phyloP scores from a whole-genome alignment of 2,888 invertebrate species.

The Ariolimax columbianus region DNA sequence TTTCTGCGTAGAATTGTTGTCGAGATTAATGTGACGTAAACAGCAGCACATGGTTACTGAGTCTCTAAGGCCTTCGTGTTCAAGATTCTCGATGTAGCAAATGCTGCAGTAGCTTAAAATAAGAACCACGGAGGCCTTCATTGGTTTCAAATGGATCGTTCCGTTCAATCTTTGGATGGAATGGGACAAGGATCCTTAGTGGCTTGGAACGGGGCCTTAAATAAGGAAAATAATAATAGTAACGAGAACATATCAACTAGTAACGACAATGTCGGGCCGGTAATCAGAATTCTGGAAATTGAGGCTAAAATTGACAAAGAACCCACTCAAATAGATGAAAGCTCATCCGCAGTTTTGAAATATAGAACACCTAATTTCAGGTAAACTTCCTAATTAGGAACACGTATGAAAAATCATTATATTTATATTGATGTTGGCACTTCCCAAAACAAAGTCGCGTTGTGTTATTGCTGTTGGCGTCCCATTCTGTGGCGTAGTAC shows the following conservation, averaged over 20 bases:
- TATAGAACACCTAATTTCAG: conserved; percentile 77
- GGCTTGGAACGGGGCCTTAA: conserved; percentile 54
- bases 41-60: conserved; percentile 50
- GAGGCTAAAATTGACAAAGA: conserved; percentile 74
- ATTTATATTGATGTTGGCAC: too few species aligned
- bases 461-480: too few species aligned
- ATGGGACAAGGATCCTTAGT: conserved; percentile 56
- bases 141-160: conserved; percentile 59
- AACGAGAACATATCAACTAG: conserved; percentile 56
- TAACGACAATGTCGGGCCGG: conserved; percentile 56
- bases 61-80: conserved; percentile 53
- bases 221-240: conserved; percentile 56
- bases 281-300: conserved; percentile 67
- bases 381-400: conserved; percentile 57
- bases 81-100: conserved; percentile 43
- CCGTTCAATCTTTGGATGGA: conserved; percentile 57
- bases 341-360: conserved; percentile 73
- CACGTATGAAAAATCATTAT: too few species aligned
- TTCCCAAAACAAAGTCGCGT: too few species aligned
- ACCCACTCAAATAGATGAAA: conserved; percentile 75
- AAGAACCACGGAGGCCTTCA: conserved; percentile 51
- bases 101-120: conserved; percentile 51
- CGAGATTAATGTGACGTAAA: conserved; percentile 51
- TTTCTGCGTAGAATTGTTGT: conserved; percentile 30
- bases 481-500: too few species aligned